phyloP scores from a whole-genome alignment of 2,113 vertebrate species.

The Pedionomus torquatus region DNA sequence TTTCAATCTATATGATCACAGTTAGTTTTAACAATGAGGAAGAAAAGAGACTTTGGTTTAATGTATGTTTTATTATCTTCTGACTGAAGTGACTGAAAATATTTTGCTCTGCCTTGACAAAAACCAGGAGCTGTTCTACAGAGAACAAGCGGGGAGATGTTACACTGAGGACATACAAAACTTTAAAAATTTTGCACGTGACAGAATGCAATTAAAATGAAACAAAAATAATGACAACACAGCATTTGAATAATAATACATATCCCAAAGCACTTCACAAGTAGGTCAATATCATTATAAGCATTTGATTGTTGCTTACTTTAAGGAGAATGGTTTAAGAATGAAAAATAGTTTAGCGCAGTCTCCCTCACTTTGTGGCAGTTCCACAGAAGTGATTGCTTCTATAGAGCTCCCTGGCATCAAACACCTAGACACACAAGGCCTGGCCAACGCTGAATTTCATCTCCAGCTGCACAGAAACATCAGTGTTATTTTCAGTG shows the following conservation, averaged over 20 bases:
- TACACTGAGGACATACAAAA: rapidly evolving
- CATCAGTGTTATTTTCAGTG: background rate
- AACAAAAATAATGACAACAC: conserved; percentile 12
- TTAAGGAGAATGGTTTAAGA: background rate
- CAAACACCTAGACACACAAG: background rate
- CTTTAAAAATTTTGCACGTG: background rate
- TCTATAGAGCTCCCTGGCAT: background rate
- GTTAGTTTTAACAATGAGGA: background rate
- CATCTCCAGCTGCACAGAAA: background rate
- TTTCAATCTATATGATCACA: conserved; percentile 19
- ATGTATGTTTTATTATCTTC: background rate
- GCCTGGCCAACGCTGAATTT: background rate
- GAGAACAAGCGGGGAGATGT: background rate
- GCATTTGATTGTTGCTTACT: background rate
- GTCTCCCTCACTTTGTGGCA: background rate
- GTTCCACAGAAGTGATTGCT: background rate
- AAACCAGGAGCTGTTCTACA: background rate
- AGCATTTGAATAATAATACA: conserved; percentile 2
- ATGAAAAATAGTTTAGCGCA: background rate
- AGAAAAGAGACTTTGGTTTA: background rate
- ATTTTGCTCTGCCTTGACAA: background rate
- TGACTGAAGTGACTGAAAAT: background rate
- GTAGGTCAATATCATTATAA: background rate
- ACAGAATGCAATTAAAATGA: background rate
- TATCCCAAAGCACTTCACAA: background rate